Conservation (phyloP, 2,888 invertebrate species). For the Campoletis raptor region DNA sequence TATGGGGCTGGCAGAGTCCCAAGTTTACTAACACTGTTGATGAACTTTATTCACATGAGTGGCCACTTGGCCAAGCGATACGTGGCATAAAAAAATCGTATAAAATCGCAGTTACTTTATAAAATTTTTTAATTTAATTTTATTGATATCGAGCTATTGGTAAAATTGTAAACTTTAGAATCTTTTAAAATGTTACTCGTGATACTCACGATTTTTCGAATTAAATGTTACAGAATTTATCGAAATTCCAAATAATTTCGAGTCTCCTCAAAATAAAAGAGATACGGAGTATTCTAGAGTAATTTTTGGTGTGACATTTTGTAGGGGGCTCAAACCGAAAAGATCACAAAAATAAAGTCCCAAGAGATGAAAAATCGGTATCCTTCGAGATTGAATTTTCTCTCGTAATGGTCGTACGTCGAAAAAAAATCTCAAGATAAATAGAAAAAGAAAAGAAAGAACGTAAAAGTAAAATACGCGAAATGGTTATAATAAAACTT, state of each 20-base stretch:
- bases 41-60: slow-evolving; percentile 14
- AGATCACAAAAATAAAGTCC: slow-evolving; percentile 1
- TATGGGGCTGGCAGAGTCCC: slow-evolving; percentile 2
- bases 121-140: no score
- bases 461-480: slow-evolving; percentile 17
- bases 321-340: not conserved
- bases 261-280: not conserved
- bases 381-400: slow-evolving; percentile 7
- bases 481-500: slow-evolving; percentile 59
- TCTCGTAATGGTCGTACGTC: slow-evolving; percentile 2
- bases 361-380: not conserved
- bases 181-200: not conserved
- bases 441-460: slow-evolving; percentile 30
- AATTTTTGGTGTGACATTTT: not conserved
- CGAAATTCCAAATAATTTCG: not conserved
- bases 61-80: slow-evolving; percentile 5
- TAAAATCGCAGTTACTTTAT: not conserved
- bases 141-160: no score
- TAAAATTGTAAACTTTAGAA: no score
- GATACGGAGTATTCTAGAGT: not conserved
- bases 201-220: not conserved
- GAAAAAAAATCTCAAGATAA: slow-evolving; percentile 42
- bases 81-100: not conserved
- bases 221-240: not conserved
- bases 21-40: slow-evolving; percentile 3